Evolutionary conservation across 2,888 invertebrate genomes (phyloP), one percentile per base, ranked within the genome.

Genomic region (Heliconius hortense): DNA sequence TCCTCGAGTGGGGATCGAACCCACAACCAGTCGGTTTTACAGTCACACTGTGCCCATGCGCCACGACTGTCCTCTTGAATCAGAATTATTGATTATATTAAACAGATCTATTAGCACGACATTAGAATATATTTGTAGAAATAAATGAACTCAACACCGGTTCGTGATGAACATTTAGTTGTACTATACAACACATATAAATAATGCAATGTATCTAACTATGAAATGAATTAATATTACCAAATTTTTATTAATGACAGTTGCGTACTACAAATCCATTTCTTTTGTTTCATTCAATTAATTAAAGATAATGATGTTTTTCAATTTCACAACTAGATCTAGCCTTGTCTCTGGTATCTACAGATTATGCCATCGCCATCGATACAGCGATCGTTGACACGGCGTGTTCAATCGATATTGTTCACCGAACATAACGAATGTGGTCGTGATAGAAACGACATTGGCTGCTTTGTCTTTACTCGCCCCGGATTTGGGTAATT

Each of bases 401-500:
- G 81, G 83, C 84, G 83, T 88, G 85, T 82, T 83, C 82, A 82
- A 80, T 82, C 79, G 80, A 80, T 83, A 81, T 85, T 82, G 84
- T 83, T 84, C 80, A 84, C 87, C 60, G 59, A 70, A 60, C 60
- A 86, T 85, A 86, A 87, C 87, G 86, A 88, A 87, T 88, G 83
- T 83, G 82, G 82, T 91, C 93, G 93, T 93, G 93, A 88, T 85
- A 71, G 75, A 83, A 85, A 85, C 83, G 92, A 84, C 92, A 93
- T 92, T 92, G 93, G 81, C 78, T 78, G 79, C 74, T 88, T 88
- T 91, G 89, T 90, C 88, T 90, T 86, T 88, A 80, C 84, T 83
- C 86, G 91, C 87, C 86, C 90, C 89, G 91, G 89, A 91, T 92
- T 89, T 84, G 80, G 83, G 81, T 83, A 84, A 88, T 88, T 88